Evolutionary conservation across 37 sponge, comb jelly and placozoan genomes (phyloP).

Genomic region (Geodia barretti): DNA sequence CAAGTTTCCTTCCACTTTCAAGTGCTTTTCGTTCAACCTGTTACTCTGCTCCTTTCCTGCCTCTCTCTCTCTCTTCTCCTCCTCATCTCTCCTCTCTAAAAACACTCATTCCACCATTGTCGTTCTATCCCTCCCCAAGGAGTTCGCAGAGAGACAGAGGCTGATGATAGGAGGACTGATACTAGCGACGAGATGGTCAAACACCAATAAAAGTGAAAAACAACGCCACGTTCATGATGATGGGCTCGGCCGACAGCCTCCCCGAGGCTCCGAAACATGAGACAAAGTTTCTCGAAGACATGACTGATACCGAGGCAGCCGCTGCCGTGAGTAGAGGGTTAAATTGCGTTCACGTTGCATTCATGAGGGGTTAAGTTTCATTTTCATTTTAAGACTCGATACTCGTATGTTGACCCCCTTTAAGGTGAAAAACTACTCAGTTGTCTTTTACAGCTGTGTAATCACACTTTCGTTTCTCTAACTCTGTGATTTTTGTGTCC

Average conservation of each 20-base stretch:
- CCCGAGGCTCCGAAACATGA: conserved; percentile 78
- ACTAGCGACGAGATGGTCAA: no score
- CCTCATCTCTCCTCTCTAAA: neutral
- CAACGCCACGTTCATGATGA: conserved; percentile 83
- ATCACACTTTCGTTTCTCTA: no score
- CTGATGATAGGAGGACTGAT: conserved; percentile 88
- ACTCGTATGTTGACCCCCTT: no score
- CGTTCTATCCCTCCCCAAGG: conserved; percentile 1
- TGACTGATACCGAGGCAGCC: conserved; percentile 87
- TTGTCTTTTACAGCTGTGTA: no score
- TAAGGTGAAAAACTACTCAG: no score
- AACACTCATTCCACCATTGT: neutral
- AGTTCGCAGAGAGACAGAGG: conserved; percentile 80
- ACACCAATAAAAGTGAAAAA: conserved; percentile 61
- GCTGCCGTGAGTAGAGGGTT: conserved; percentile 67
- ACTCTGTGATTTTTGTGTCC: no score
- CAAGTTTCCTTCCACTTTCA: no score
- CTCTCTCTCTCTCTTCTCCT: neutral
- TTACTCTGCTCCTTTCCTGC: neutral
- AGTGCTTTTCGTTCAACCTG: no score
- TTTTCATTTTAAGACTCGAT: no score
- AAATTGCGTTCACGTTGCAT: no score
- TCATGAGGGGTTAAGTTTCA: no score
- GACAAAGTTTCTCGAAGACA: conserved; percentile 88
- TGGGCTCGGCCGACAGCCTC: conserved; percentile 87